Evolutionary conservation across 2,113 vertebrate genomes (phyloP).

Genomic region (Rhipidura dahli): DNA sequence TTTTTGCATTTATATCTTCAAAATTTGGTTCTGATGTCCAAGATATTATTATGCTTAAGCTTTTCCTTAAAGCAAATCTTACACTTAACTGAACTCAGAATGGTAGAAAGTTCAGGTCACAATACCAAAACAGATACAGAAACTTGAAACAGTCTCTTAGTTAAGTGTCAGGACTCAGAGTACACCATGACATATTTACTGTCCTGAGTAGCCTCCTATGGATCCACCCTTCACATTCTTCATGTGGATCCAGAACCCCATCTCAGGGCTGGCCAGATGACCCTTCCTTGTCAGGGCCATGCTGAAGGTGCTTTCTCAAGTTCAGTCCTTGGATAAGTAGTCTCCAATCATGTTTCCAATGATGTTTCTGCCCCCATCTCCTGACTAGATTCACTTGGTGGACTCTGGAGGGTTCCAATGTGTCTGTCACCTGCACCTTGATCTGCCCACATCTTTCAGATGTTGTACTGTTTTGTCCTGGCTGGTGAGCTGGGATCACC

Average conservation of each 20-base stretch:
- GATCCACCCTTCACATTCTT: neutral
- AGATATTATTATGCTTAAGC: neutral
- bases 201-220: neutral
- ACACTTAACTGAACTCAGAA: neutral
- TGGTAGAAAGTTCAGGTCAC: neutral
- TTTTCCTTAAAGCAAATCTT: neutral
- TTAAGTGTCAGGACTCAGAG: neutral
- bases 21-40: neutral
- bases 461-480: neutral
- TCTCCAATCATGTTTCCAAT: neutral
- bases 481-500: neutral
- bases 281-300: rapidly evolving
- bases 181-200: neutral
- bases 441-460: neutral
- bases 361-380: neutral
- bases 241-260: rapidly evolving
- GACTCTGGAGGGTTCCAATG: neutral
- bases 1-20: neutral
- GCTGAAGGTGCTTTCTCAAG: neutral
- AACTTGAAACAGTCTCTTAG: neutral
- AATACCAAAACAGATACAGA: neutral
- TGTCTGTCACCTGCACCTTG: neutral
- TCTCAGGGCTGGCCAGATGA: neutral
- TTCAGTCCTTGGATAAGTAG: neutral
- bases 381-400: neutral